A percentile compares a stretch with the other conserved stretches of the same genome.
Conservation (phyloP, 1,140 invertebrate species). For the Scylla paramamosain region DNA sequence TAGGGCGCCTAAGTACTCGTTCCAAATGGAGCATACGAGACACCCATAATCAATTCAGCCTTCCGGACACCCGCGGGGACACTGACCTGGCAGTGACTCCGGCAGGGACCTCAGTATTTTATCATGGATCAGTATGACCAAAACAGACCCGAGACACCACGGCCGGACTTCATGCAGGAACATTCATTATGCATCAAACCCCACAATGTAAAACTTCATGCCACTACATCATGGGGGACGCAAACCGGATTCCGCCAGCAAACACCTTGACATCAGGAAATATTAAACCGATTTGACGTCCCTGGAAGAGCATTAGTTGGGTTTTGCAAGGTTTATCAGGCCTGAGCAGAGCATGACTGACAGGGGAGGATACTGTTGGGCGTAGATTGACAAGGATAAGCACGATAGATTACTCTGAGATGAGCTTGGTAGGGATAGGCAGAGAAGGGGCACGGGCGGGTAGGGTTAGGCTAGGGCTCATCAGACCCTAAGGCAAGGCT, state of each 20-base stretch:
- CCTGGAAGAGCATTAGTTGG: neutral
- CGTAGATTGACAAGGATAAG: neutral
- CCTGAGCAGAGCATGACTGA: neutral
- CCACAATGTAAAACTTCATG: neutral
- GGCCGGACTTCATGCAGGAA: neutral
- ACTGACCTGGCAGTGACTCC: neutral
- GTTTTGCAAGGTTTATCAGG: constrained; percentile 11
- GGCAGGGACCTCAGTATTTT: neutral
- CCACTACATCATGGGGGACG: neutral
- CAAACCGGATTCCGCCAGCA: neutral
- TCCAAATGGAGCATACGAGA: neutral
- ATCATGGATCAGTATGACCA: neutral
- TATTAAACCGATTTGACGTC: neutral
- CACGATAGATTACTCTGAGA: neutral
- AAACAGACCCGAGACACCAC: neutral
- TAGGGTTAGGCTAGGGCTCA: neutral
- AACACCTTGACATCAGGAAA: neutral
- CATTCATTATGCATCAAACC: neutral
- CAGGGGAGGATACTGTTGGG: neutral
- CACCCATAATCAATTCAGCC: neutral
- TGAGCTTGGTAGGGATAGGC: neutral
- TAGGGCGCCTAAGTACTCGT: neutral
- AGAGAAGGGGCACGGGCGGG: neutral
- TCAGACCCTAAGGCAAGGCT: neutral
- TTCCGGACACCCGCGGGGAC: neutral